A percentile compares a stretch with the other conserved stretches of the same genome.
Evolutionary conservation across 1,140 invertebrate genomes (phyloP).

Genomic region (Leguminivora glycinivorella): DNA sequence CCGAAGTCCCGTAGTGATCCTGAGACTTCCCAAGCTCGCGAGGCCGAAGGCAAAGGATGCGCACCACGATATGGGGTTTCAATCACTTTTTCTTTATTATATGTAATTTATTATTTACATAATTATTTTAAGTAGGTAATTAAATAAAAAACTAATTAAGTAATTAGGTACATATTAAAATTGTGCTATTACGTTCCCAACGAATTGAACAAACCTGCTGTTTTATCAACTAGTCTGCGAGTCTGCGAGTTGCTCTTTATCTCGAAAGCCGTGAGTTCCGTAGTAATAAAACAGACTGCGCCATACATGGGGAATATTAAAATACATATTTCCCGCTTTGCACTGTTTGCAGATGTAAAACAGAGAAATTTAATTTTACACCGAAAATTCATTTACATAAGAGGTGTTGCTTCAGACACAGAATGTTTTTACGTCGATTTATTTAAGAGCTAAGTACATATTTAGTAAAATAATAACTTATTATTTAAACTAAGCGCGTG

Average conservation of each 20-base stretch:
- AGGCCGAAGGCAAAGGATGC: too few species aligned
- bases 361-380: conserved; percentile 9
- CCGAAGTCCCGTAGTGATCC: too few species aligned
- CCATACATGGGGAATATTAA: conserved; percentile 35
- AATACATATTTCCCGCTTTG: conserved; percentile 37
- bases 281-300: conserved; percentile 45
- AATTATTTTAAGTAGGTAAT: too few species aligned
- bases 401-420: neutral
- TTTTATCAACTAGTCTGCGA: conserved; percentile 10
- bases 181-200: too few species aligned
- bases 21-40: too few species aligned
- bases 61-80: too few species aligned
- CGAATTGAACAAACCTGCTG: neutral
- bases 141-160: too few species aligned
- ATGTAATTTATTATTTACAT: too few species aligned
- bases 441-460: neutral
- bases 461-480: neutral
- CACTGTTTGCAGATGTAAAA: conserved; percentile 6
- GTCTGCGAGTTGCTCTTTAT: conserved; percentile 46
- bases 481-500: too few species aligned
- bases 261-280: conserved; percentile 44
- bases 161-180: too few species aligned
- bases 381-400: neutral
- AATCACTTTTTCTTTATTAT: too few species aligned
- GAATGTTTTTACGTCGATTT: neutral